Evolutionary conservation across 2,113 vertebrate species (phyloP).

Genomic region (Platichthys flesus): DNA sequence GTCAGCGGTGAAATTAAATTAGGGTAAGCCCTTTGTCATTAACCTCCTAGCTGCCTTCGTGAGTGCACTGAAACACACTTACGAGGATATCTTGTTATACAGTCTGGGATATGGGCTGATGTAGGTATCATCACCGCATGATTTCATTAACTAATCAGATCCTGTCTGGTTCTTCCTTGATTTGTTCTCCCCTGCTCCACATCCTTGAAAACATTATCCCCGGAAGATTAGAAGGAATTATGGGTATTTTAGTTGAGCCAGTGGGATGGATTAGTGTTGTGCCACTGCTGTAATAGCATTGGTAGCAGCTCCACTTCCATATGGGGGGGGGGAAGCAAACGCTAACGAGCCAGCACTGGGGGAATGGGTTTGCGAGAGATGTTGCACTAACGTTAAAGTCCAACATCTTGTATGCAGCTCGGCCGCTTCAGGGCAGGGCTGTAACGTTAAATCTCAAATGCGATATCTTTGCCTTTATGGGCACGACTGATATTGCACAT

Average conservation of each 20-base stretch:
- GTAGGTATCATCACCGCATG: constrained; percentile 42
- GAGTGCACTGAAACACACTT: constrained; percentile 60
- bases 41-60: constrained; percentile 45
- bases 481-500: constrained; percentile 41
- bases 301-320: constrained; percentile 62
- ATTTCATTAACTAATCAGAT: constrained; percentile 78
- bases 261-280: constrained; percentile 75
- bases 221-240: constrained; percentile 79
- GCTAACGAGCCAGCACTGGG: constrained; percentile 61
- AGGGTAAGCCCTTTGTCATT: constrained; percentile 63
- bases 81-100: constrained; percentile 55
- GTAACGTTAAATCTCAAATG: constrained; percentile 54
- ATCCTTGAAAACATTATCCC: constrained; percentile 77
- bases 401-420: constrained; percentile 58
- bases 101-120: constrained; percentile 44
- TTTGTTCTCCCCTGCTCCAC: constrained; percentile 70
- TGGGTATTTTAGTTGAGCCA: constrained; percentile 74
- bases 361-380: constrained; percentile 58
- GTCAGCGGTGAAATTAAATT: constrained; percentile 70
- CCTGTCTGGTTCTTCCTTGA: constrained; percentile 68
- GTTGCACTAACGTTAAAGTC: constrained; percentile 63
- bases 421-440: constrained; percentile 48
- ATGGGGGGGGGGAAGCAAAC: constrained; percentile 57
- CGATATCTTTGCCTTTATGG: constrained; percentile 59
- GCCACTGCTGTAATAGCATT: constrained; percentile 62